Percentiles rank a stretch among this genome's conserved stretches.
Conservation (phyloP, 2,888 invertebrate species). For the Drosophila algonquin region DNA sequence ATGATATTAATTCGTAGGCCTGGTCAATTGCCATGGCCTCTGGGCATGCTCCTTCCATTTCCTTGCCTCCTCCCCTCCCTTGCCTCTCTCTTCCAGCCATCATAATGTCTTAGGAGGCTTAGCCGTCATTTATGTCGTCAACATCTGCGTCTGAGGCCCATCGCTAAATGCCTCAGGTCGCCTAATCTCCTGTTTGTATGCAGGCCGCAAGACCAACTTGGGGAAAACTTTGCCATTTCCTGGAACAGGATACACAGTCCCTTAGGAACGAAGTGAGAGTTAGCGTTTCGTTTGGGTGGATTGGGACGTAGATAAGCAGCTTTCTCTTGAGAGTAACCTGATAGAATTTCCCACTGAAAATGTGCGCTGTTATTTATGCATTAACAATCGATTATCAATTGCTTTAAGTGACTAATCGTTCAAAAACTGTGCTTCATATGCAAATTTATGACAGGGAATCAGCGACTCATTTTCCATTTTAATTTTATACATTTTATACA, state of each 20-base stretch:
- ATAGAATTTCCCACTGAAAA: constrained; percentile 13
- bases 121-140: constrained; percentile 41
- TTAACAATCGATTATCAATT: constrained; percentile 29
- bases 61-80: neutral
- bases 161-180: constrained; percentile 44
- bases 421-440: constrained; percentile 13
- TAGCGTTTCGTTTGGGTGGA: neutral
- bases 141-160: constrained; percentile 38
- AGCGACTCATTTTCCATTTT: constrained; percentile 10
- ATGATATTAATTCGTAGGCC: constrained; percentile 23
- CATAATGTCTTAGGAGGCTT: constrained; percentile 35
- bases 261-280: neutral
- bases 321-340: neutral
- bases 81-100: neutral
- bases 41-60: neutral
- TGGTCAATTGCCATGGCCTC: constrained; percentile 41
- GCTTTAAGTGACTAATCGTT: neutral
- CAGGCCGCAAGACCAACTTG: constrained; percentile 49
- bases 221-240: constrained; percentile 11
- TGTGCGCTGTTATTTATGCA: constrained; percentile 10
- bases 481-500: constrained; percentile 32
- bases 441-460: constrained; percentile 41
- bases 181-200: constrained; percentile 72
- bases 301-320: neutral
- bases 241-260: neutral